These are phyloP conservation scores for Danaus melanippus DNA, from an alignment of 1,140 invertebrate genomes.

Conservation along the genomic window DNA sequence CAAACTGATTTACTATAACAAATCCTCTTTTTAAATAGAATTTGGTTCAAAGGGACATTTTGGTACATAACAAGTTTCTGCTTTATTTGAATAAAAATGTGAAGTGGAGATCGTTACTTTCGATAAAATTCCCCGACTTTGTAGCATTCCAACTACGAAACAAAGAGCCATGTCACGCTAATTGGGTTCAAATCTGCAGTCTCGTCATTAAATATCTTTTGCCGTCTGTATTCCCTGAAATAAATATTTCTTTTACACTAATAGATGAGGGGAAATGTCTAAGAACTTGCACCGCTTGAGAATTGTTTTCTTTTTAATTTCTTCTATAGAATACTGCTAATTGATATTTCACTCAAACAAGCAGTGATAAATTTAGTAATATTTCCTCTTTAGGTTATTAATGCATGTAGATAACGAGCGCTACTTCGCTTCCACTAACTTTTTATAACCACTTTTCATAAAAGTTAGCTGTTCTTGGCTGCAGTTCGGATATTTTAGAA, in stretches of 20 bases:
- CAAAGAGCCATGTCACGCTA: conserved; percentile 29
- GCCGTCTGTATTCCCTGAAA: too few relatives aligned
- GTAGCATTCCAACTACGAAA: conserved; percentile 25
- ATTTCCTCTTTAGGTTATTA: too few relatives aligned
- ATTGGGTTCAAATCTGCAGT: conserved; percentile 33
- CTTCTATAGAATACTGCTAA: neutral
- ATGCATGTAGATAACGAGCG: too few relatives aligned
- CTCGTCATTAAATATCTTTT: conserved; percentile 23
- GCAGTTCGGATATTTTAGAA: neutral
- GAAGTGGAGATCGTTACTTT: conserved; percentile 28
- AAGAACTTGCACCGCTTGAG: too few relatives aligned
- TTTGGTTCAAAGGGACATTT: neutral
- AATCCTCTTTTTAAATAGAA: conserved; percentile 4
- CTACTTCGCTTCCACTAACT: too few relatives aligned
- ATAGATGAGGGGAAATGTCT: too few relatives aligned
- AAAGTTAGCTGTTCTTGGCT: conserved; percentile 6
- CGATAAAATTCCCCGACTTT: conserved; percentile 27
- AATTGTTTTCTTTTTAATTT: neutral
- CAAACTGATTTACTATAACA: too few relatives aligned
- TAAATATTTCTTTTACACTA: too few relatives aligned
- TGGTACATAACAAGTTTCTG: conserved; percentile 18
- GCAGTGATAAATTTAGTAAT: too few relatives aligned
- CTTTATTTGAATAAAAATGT: conserved; percentile 34
- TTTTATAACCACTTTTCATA: conserved; percentile 4
- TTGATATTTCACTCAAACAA: too few relatives aligned